Conservation (phyloP, 2,797 vertebrate species). For the Spea hammondii region DNA sequence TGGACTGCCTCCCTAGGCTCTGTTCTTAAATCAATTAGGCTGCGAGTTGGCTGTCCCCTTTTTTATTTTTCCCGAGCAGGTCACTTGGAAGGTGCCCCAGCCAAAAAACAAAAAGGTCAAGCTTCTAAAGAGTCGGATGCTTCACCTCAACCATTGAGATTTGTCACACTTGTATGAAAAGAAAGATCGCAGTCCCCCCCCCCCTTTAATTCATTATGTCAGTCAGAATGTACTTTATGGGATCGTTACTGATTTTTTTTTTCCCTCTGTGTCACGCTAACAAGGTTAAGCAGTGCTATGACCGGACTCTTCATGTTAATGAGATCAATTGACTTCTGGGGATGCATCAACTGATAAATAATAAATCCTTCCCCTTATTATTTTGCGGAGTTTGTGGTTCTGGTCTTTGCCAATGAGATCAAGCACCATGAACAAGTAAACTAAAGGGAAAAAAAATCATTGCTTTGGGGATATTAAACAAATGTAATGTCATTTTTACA, state of each 20-base stretch:
- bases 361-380: constrained; percentile 55
- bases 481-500: constrained; percentile 28
- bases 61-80: constrained; percentile 68
- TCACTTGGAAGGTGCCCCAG: constrained; percentile 69
- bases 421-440: constrained; percentile 48
- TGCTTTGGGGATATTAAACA: constrained; percentile 34
- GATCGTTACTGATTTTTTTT: constrained; percentile 45
- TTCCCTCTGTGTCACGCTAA: constrained; percentile 45
- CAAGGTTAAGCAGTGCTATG: constrained; percentile 59
- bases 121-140: constrained; percentile 72
- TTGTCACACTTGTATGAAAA: constrained; percentile 66
- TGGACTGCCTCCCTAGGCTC: constrained; percentile 78
- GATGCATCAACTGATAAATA: constrained; percentile 62
- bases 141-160: constrained; percentile 72
- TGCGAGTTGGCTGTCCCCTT: constrained; percentile 77
- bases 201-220: constrained; percentile 41
- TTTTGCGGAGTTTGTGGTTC: constrained; percentile 45
- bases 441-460: constrained; percentile 15
- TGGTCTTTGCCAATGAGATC: constrained; percentile 44
- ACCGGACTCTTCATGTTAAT: constrained; percentile 55
- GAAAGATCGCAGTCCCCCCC: constrained; percentile 56
- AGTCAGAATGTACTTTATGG: constrained; percentile 52
- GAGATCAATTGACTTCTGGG: constrained; percentile 57
- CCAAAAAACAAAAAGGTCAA: constrained; percentile 67
- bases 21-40: constrained; percentile 86